These are phyloP conservation scores for Bujurquina vittata DNA, from an alignment of 2,113 vertebrate species.

Conservation along the genomic window DNA sequence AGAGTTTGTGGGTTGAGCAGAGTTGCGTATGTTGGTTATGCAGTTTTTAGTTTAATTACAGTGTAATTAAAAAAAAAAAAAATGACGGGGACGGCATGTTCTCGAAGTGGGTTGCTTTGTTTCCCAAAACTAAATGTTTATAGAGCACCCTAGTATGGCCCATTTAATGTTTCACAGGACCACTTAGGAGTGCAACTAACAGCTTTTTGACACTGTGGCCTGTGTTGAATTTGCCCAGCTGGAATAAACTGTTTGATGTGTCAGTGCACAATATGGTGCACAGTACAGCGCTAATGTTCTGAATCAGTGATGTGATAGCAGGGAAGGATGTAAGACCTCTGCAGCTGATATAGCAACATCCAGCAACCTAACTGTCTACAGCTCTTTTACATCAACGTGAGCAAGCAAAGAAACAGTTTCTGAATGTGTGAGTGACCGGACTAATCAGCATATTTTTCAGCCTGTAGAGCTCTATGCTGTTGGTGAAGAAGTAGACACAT, in stretches of 20 bases:
- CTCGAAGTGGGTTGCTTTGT: not conserved
- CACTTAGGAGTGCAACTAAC: not conserved
- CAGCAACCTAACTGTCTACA: not conserved
- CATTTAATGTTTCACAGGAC: not conserved
- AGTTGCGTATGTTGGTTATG: too few relatives aligned
- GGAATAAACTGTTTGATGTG: not conserved
- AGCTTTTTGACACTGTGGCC: not conserved
- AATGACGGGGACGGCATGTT: not conserved
- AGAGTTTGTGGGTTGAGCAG: too few relatives aligned
- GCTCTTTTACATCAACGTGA: slow-evolving; percentile 4
- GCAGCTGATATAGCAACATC: not conserved
- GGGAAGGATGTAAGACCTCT: not conserved
- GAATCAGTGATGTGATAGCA: not conserved
- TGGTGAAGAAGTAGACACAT: not conserved
- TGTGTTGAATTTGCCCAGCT: not conserved
- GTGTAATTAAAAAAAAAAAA: not conserved
- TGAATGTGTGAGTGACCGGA: not conserved
- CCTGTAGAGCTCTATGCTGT: not conserved
- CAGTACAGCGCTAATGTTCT: not conserved
- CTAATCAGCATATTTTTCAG: not conserved
- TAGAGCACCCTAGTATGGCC: not conserved
- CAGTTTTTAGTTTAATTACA: not conserved
- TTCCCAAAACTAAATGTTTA: not conserved
- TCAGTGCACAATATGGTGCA: not conserved
- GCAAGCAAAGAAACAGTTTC: not conserved